Evolutionary conservation across 2,888 invertebrate genomes (phyloP), one percentile per base, ranked within the genome.

Genomic region (Patella depressa): DNA sequence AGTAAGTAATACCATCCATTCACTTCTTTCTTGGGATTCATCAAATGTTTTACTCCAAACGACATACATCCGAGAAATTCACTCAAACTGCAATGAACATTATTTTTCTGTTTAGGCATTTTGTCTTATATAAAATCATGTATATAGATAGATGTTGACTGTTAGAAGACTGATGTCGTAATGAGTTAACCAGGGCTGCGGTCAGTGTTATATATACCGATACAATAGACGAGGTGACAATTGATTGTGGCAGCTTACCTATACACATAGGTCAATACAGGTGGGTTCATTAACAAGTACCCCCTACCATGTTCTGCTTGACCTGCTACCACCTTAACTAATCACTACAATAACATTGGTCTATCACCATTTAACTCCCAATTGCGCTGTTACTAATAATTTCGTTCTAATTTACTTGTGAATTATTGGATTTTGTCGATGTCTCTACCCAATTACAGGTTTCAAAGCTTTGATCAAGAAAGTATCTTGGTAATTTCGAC

Each of bases 1-100:
- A 95, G 94, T 87, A 96, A 93, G 91, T 94, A 95, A 93, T 94
- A 96, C 86, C 95, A 94, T 87, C 96, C 96, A 87, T 93, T 91
- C 83, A 94, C 92, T 81, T 93, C 93, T 93, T 94, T 94, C 91
- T 94, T 94, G 92, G 87, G 85, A 69, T 85, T 85, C 29, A 95
- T 93, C 86, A 95, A 95, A 94, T 96, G 94, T 92, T 95, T 95
- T 88, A 97, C 93, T 87, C 96, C 95, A 93, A 97, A 96, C 92
- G 96, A 96, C 95, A 96, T 95, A 93, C 97, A 97, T 94, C 97
- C 97, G 93, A 97, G 93, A 93, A 97, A 96, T 93, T 97, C 97
- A 93, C 96, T 97, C 93, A 96, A 95, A 93, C 97, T 97, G 86
- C 79, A 86, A 85, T 76, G 74, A 74, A 71, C 34, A 77, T 53